Evolutionary conservation across 2,113 vertebrate genomes (phyloP), one percentile per base, ranked within the genome.

Genomic region (Melierax canorus): DNA sequence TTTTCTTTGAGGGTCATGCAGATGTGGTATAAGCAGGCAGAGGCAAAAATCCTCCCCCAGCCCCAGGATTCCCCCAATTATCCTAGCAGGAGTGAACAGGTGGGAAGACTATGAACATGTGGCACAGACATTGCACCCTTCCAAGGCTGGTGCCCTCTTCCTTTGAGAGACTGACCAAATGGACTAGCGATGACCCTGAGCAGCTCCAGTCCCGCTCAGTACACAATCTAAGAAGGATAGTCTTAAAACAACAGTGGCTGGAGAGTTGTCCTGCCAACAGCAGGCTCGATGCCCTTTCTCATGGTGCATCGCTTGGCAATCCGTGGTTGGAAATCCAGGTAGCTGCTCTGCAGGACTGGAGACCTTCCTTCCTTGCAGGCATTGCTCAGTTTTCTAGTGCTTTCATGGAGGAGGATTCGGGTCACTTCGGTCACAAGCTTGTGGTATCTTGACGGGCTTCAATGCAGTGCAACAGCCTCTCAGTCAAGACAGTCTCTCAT

Each of bases 401-500:
- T 56, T 68, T 77, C 41, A 29, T 0, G 0, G 39, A 67, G 20
- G 12, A 78, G 8, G 51, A 56, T 30, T 64, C 0, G 1, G 43
- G 62, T 46, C 55, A 73, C 27, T 50, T 51, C 0, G 0, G 18
- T 55, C 92, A 77, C 45, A 50, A 50, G 36, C 18, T 69, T 17
- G 0, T 69, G 36, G 38, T 4, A 68, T 32, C 78, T 43, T 56
- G 27, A 51, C 62, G 23, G 62, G 66, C 7, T 53, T 14, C 73
- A 80, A 6, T 1, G 20, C 39, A 76, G 36, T n/a, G 36, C 26
- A 88, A 29, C 36, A 66, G 60, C 46, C 45, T 55, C 66, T 55
- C 30, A 22, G 67, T 53, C 19, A 41, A 59, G 58, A 30, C 15
- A 79, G 60, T 11, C 41, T 56, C 77, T 90, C 36, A 15, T 0